Evolutionary conservation across 2,797 vertebrate species (phyloP).

Genomic region (Cossypha heuglini): DNA sequence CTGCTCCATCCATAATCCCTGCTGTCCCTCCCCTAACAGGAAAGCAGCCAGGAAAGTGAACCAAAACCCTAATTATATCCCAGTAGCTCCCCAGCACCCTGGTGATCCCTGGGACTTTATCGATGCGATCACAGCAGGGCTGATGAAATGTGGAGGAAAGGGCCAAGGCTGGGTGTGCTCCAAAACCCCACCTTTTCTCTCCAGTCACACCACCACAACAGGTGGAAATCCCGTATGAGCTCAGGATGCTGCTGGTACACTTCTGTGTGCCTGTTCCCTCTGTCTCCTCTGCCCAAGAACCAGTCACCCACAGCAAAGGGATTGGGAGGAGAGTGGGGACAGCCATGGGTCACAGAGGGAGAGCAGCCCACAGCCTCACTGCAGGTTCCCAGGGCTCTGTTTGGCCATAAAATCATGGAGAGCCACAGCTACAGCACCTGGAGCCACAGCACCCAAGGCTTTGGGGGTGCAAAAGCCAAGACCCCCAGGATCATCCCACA

Average conservation of each 20-base stretch:
- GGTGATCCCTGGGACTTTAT: not conserved
- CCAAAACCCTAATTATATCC: conserved; percentile 46
- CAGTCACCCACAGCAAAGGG: not conserved
- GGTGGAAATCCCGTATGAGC: not conserved
- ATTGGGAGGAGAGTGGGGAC: not conserved
- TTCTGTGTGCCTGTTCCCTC: not conserved
- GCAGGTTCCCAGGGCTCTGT: not conserved
- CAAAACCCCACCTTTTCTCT: not conserved
- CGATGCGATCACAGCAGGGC: not conserved
- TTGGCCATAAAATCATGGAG: not conserved
- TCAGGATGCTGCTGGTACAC: not conserved
- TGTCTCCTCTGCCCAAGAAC: not conserved
- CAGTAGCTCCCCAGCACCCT: not conserved
- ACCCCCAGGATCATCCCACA: not conserved
- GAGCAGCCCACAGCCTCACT: not conserved
- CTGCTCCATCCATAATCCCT: conserved; percentile 38
- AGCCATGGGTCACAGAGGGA: not conserved
- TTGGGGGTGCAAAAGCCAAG: accelerated
- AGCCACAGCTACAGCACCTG: not conserved
- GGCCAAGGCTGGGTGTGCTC: not conserved
- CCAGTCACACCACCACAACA: not conserved
- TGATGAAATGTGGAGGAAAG: not conserved
- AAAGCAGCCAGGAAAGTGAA: conserved; percentile 46
- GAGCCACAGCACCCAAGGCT: not conserved
- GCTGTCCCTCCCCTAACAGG: not conserved